phyloP scores from a whole-genome alignment of 2,797 vertebrate genomes.

The Melanotaenia nigrans region DNA sequence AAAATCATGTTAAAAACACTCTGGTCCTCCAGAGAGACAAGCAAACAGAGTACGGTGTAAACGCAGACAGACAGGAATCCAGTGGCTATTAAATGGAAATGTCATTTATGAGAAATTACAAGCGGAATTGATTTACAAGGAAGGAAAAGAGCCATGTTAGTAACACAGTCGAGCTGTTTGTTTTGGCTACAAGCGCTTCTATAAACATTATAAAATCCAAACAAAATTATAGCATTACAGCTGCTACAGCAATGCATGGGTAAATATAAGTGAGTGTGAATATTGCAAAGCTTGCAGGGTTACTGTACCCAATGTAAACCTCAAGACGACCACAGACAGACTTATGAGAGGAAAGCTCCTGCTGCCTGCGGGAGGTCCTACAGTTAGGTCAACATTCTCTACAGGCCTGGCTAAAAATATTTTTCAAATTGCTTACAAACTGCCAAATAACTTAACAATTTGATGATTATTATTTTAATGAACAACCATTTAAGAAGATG shows the following conservation, averaged over 20 bases:
- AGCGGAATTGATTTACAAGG: slow-evolving; percentile 67
- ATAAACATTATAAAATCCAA: slow-evolving; percentile 68
- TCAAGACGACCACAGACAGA: slow-evolving; percentile 44
- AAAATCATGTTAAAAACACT: slow-evolving; percentile 43
- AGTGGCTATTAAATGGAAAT: slow-evolving; percentile 54
- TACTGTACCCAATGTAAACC: slow-evolving; percentile 27
- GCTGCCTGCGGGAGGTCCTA: slow-evolving; percentile 40
- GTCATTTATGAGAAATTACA: slow-evolving; percentile 78
- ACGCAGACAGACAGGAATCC: slow-evolving; percentile 42
- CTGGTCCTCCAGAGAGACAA: slow-evolving; percentile 11
- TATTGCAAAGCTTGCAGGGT: slow-evolving; percentile 60
- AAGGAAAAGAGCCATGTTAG: slow-evolving; percentile 63
- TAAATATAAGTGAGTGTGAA: slow-evolving; percentile 56
- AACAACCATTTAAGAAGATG: slow-evolving; percentile 19
- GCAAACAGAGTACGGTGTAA: slow-evolving; percentile 8
- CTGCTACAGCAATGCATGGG: slow-evolving; percentile 49
- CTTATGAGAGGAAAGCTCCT: slow-evolving; percentile 39
- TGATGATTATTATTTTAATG: slow-evolving; percentile 19
- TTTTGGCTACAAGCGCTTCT: slow-evolving; percentile 57
- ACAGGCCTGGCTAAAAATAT: slow-evolving; percentile 10
- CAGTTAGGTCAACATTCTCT: slow-evolving; percentile 24
- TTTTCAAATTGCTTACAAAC: slow-evolving; percentile 7
- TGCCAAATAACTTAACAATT: slow-evolving; percentile 25
- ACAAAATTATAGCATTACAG: slow-evolving; percentile 67
- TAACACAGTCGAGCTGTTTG: slow-evolving; percentile 53